Evolutionary conservation across 2,888 invertebrate species (phyloP).

Genomic region (Nipponacmea schrenckii): DNA sequence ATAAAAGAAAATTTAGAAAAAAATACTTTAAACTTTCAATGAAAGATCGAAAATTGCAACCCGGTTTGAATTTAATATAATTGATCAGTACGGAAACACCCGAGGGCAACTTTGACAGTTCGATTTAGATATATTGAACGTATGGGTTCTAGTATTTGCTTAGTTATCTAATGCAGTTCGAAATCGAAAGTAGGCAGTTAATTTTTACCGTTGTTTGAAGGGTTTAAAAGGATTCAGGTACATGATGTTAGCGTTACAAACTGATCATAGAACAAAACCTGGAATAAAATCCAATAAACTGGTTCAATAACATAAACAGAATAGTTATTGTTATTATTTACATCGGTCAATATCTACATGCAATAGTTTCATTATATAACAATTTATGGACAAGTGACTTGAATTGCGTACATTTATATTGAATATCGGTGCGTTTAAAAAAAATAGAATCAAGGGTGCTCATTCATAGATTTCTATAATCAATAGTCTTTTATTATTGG

Average conservation of each 20-base stretch:
- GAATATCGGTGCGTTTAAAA: too few relatives aligned
- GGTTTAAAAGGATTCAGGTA: neutral
- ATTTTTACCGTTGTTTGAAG: neutral
- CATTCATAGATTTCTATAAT: too few relatives aligned
- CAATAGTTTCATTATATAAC: too few relatives aligned
- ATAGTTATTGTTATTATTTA: neutral
- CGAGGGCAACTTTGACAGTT: neutral
- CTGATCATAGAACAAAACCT: too few relatives aligned
- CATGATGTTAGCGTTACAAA: too few relatives aligned
- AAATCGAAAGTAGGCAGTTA: slow-evolving; percentile 4
- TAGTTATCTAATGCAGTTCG: neutral
- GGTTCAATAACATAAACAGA: neutral
- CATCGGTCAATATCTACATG: neutral
- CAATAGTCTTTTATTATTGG: too few relatives aligned
- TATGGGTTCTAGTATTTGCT: neutral
- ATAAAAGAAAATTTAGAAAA: slow-evolving; percentile 4
- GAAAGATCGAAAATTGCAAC: neutral
- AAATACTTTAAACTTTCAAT: neutral
- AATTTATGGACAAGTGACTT: too few relatives aligned
- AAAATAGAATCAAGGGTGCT: too few relatives aligned
- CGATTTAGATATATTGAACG: slow-evolving; percentile 5
- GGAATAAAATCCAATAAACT: too few relatives aligned
- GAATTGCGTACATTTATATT: too few relatives aligned
- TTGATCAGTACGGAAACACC: neutral
- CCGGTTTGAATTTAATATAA: slow-evolving; percentile 7